These are phyloP conservation scores for Eleutherodactylus coqui DNA, from an alignment of 2,797 vertebrate species.

Conservation along the genomic window DNA sequence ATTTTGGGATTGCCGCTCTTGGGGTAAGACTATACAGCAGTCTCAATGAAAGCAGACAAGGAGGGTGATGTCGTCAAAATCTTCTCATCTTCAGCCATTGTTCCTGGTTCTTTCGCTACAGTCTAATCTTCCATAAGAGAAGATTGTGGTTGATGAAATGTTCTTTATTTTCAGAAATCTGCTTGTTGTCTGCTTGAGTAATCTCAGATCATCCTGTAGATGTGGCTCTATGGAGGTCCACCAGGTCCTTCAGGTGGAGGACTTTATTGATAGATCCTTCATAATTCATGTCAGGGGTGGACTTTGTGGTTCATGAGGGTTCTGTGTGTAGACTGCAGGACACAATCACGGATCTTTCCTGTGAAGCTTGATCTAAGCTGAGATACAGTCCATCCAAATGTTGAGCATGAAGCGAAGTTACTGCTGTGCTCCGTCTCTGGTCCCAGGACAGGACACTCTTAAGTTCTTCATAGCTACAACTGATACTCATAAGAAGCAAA, in stretches of 20 bases:
- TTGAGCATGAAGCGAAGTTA: neutral
- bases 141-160: neutral
- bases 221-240: neutral
- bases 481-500: neutral
- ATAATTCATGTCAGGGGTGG: neutral
- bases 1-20: neutral
- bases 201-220: neutral
- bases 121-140: neutral
- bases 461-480: neutral
- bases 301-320: neutral
- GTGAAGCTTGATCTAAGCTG: neutral
- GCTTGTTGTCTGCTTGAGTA: neutral
- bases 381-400: neutral
- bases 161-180: neutral
- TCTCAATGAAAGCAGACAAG: neutral
- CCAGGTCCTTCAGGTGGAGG: neutral
- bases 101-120: too few species aligned
- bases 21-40: neutral
- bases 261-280: neutral
- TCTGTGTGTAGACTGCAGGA: neutral
- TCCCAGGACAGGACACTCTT: neutral
- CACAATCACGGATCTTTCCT: neutral
- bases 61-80: neutral
- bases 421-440: neutral
- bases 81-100: neutral